Evolutionary conservation across 1,140 invertebrate genomes (phyloP), one percentile per base, ranked within the genome.

Genomic region (Neodiprion pinetum): DNA sequence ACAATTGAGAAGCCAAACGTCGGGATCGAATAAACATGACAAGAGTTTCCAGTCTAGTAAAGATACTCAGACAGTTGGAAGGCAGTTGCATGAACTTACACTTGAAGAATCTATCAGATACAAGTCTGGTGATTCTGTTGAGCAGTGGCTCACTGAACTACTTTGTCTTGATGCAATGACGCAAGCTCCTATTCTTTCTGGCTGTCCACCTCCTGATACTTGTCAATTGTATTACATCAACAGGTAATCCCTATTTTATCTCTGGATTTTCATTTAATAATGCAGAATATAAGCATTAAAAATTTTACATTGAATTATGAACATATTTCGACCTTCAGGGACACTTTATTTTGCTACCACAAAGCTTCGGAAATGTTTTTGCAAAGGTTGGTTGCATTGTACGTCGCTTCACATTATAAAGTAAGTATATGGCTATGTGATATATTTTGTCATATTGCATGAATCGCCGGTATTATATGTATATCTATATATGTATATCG

Each of bases 321-420:
- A 75, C 74, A 71, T 68, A 11, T 17, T 74, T 74, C 72, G 72
- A 72, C 72, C 66, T 81, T 72, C 74, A 89, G 98, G 75, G 98
- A 99, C 84, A 97, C 97, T 0, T 87, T 99, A 12, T 99, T 99
- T 88, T 99, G 97, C 72, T 99, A 98, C 85, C 97, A 99, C 82
- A 96, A 96, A 86, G 96, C 96, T 0, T 98, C 98, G 0, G 99
- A 99, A 89, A 89, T 92, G 2, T 99, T 99, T 88, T 89, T 99
- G 7, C 97, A 99, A 82, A 90, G 95, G 80, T 82, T 99, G 0
- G 96, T 99, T 75, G 92, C 96, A 49, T 92, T 99, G 7, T 99
- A 97, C 86, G 98, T 99, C 0, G 93, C 98, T 0, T 99, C 98
- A 12, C 98, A 99, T 91, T 99, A 99, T 85, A 99, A 98, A 90